Evolutionary conservation across 1,140 invertebrate genomes (phyloP).

Genomic region (Aphelenchoides fujianensis): DNA sequence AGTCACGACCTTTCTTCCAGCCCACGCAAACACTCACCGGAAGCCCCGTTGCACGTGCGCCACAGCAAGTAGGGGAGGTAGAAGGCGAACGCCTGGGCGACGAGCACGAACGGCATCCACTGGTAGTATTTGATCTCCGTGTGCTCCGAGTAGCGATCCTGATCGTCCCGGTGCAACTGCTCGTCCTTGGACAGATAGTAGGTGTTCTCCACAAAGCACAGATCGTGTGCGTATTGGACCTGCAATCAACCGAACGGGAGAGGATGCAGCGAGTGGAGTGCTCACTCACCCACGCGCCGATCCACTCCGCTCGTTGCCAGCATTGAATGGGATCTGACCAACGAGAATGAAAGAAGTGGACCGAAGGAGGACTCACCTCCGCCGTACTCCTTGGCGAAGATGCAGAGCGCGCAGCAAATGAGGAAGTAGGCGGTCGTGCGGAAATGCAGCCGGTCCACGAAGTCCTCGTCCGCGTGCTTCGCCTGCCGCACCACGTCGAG

Average conservation of each 20-base stretch:
- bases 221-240: conserved; percentile 39
- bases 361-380: conserved; percentile 6
- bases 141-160: neutral
- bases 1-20: no score
- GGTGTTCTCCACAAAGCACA: conserved; percentile 42
- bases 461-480: conserved; percentile 34
- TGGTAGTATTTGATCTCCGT: conserved; percentile 35
- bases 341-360: conserved; percentile 3
- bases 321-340: conserved; percentile 33
- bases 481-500: conserved; percentile 6
- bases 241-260: no score
- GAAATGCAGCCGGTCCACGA: conserved; percentile 35
- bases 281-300: conserved; percentile 29
- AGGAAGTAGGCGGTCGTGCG: conserved; percentile 21
- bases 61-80: conserved; percentile 36
- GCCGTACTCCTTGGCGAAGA: conserved; percentile 32
- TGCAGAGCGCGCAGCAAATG: conserved; percentile 3
- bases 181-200: conserved; percentile 24
- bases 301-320: conserved; percentile 32
- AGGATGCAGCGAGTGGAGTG: no score
- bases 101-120: conserved; percentile 44
- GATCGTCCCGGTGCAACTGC: neutral
- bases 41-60: conserved; percentile 31
- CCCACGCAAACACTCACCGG: conserved; percentile 30
- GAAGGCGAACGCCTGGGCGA: conserved; percentile 35